Evolutionary conservation across 2,113 vertebrate genomes (phyloP).

Genomic region (Nematolebias whitei): DNA sequence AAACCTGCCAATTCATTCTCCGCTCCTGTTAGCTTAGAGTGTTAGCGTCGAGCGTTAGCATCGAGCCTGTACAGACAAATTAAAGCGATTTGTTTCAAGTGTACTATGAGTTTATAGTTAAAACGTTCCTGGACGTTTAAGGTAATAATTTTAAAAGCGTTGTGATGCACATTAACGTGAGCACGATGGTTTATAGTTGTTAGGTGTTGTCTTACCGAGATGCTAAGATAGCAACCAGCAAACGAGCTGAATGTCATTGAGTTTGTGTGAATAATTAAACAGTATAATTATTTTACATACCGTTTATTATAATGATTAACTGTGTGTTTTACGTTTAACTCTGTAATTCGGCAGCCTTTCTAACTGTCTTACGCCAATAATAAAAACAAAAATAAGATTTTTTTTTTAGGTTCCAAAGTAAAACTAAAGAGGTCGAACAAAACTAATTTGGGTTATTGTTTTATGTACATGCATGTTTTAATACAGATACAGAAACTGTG

Average conservation of each 20-base stretch:
- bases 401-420: no score
- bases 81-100: fast-evolving
- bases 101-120: fast-evolving
- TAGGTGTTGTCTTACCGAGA: fast-evolving
- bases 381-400: no score
- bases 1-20: constrained; percentile 79
- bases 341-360: no score
- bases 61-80: not conserved
- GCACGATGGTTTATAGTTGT: fast-evolving
- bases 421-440: no score
- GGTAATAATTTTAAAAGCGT: not conserved
- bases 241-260: not conserved
- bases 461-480: no score
- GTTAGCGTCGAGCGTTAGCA: constrained; percentile 57
- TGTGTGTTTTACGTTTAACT: no score
- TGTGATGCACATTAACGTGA: not conserved
- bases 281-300: no score
- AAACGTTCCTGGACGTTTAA: fast-evolving
- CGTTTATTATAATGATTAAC: no score
- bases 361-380: no score
- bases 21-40: constrained; percentile 44
- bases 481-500: no score
- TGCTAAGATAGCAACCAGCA: constrained; percentile 2
- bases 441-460: no score
- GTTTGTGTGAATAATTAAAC: not conserved